Percentiles rank a stretch among this genome's conserved stretches.
phyloP scores from a whole-genome alignment of 2,888 invertebrate species.

The Myopa testacea region DNA sequence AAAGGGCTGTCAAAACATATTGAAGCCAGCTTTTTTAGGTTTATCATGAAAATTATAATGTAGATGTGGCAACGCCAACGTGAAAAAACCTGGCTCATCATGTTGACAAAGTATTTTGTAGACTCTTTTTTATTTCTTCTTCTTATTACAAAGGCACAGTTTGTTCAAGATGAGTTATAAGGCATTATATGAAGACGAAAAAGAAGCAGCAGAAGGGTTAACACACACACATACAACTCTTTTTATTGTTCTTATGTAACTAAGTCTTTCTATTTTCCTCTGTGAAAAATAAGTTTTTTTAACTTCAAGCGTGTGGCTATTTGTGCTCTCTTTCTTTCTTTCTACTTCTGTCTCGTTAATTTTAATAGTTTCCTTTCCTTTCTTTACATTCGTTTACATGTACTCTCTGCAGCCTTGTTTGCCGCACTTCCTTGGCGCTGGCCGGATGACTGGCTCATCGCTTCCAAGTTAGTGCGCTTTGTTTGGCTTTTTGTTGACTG shows the following conservation, averaged over 20 bases:
- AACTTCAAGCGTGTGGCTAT: not conserved
- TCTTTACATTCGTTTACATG: not conserved
- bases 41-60: too few relatives aligned
- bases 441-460: not conserved
- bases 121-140: not conserved
- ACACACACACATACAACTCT: slow-evolving; percentile 19
- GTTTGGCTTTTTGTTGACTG: slow-evolving; percentile 26
- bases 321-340: slow-evolving; percentile 1
- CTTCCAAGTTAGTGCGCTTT: not conserved
- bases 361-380: slow-evolving; percentile 8
- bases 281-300: slow-evolving; percentile 1
- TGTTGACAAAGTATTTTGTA: slow-evolving; percentile 20
- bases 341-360: not conserved
- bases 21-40: too few relatives aligned
- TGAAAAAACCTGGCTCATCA: not conserved
- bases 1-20: too few relatives aligned
- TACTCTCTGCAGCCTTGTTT: slow-evolving; percentile 9
- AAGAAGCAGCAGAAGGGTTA: not conserved
- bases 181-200: slow-evolving; percentile 3
- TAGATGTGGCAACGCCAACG: slow-evolving; percentile 17
- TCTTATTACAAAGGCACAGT: slow-evolving; percentile 13
- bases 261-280: slow-evolving; percentile 10
- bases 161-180: slow-evolving; percentile 10
- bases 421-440: slow-evolving; percentile 7
- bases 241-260: slow-evolving; percentile 1